Evolutionary conservation across 2,888 invertebrate genomes (phyloP).

Genomic region (Gastrophysa polygoni): DNA sequence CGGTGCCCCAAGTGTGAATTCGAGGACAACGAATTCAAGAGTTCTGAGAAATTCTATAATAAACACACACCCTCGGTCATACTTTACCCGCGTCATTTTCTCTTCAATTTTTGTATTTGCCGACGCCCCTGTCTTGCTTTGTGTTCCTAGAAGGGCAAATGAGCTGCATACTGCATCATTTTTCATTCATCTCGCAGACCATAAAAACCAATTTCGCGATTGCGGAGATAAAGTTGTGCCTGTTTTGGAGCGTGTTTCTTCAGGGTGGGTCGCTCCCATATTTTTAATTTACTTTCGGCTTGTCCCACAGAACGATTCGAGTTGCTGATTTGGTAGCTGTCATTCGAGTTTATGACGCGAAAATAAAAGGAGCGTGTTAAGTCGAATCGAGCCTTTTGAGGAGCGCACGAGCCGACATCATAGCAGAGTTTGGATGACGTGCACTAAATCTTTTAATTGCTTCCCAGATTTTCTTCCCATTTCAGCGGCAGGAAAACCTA

Average conservation of each 20-base stretch:
- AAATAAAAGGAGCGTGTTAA: conserved; percentile 17
- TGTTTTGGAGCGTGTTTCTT: conserved; percentile 6
- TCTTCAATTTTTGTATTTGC: too few species aligned
- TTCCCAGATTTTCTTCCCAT: too few species aligned
- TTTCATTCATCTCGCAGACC: not conserved
- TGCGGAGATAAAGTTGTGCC: conserved; percentile 8
- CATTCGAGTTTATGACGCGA: conserved; percentile 23
- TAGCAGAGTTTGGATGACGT: not conserved
- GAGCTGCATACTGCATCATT: not conserved
- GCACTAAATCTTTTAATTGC: not conserved
- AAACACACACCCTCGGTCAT: too few species aligned
- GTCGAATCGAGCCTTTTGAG: conserved; percentile 2
- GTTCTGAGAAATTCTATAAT: too few species aligned
- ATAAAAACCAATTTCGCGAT: conserved; percentile 9
- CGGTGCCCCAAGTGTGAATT: too few species aligned
- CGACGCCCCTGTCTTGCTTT: not conserved
- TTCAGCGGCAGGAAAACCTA: too few species aligned
- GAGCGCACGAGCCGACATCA: conserved; percentile 3
- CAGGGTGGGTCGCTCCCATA: conserved; percentile 17
- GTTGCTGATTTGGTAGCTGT: conserved; percentile 25
- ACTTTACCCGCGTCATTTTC: too few species aligned
- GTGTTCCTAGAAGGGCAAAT: not conserved
- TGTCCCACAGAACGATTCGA: conserved; percentile 11
- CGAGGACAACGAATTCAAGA: too few species aligned
- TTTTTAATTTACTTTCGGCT: conserved; percentile 20